Conservation (phyloP, 2,888 invertebrate genomes). For the Zhuqinia jingwanae region DNA sequence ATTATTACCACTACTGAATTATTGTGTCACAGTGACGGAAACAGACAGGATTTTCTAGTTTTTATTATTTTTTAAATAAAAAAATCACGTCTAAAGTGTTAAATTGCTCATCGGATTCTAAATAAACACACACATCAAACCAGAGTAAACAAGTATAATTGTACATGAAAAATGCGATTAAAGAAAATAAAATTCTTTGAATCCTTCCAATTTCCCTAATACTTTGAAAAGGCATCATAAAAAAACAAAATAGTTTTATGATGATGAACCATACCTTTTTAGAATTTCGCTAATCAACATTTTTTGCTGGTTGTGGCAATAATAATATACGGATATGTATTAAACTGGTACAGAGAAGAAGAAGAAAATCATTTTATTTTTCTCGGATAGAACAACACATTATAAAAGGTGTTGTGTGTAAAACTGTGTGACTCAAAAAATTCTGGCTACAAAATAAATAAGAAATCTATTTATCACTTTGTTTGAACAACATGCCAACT, state of each 20-base stretch:
- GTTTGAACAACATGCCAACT: no score
- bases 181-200: neutral
- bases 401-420: no score
- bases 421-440: no score
- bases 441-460: no score
- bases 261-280: neutral
- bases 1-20: constrained; percentile 12
- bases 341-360: no score
- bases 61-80: constrained; percentile 35
- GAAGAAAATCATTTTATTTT: no score
- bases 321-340: no score
- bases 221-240: neutral
- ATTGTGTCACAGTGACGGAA: constrained; percentile 34
- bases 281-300: neutral
- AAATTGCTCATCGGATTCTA: neutral
- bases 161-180: neutral
- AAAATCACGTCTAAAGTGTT: neutral
- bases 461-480: no score
- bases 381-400: no score
- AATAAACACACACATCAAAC: neutral
- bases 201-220: neutral
- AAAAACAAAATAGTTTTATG: neutral
- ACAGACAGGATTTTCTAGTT: constrained; percentile 70
- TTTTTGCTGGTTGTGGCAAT: neutral
- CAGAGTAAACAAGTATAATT: neutral